These are phyloP conservation scores for Chrysochloris asiatica DNA, from an alignment of 2,113 vertebrate genomes.

Conservation along the genomic window DNA sequence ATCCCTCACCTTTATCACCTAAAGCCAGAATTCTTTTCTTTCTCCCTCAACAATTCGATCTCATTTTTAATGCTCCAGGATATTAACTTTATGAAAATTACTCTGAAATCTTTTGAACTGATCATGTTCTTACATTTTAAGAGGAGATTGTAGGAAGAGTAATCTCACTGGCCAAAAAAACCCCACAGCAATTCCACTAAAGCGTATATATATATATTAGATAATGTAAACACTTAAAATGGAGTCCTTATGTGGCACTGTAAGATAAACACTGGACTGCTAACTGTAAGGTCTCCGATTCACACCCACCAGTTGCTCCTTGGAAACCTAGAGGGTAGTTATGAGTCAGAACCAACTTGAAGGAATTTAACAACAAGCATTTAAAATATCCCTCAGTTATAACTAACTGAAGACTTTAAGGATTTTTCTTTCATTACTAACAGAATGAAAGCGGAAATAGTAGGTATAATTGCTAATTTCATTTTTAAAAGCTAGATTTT, in stretches of 20 bases:
- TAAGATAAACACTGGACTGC: too few species aligned
- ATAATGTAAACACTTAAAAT: too few species aligned
- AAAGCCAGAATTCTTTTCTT: neutral
- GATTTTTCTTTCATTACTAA: constrained; percentile 21
- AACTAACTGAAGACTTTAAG: constrained; percentile 64
- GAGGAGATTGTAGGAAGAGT: neutral
- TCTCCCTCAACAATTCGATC: neutral
- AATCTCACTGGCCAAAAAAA: neutral
- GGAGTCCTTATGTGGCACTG: too few species aligned
- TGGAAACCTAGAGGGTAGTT: too few species aligned
- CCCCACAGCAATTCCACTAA: too few species aligned
- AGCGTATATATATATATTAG: too few species aligned
- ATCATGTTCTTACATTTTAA: neutral
- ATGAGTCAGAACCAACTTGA: too few species aligned
- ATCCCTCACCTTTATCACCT: neutral
- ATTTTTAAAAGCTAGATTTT: constrained; percentile 67
- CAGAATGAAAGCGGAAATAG: neutral
- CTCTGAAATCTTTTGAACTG: constrained; percentile 7
- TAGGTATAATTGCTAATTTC: constrained; percentile 33
- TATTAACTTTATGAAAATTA: neutral
- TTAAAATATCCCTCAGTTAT: constrained; percentile 42
- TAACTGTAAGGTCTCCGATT: too few species aligned
- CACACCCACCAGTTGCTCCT: too few species aligned
- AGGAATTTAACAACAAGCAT: too few species aligned
- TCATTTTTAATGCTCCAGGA: neutral